Base-by-base conservation (phyloP, 2,113 vertebrate species). In the Rhipidura dahli region DNA sequence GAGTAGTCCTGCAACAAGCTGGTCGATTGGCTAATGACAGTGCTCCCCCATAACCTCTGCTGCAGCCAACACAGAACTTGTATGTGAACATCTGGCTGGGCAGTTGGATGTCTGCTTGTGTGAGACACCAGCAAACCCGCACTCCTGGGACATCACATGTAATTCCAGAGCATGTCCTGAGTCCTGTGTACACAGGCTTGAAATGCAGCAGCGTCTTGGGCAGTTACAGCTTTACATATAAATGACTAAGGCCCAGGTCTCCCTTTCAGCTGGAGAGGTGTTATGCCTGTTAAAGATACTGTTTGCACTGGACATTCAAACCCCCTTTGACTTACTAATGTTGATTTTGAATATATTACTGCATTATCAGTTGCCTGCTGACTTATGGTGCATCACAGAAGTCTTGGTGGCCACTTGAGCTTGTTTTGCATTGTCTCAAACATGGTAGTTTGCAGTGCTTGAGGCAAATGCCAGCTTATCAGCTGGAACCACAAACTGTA, bases 111-210 rank as follows among this genome's bases (percentile, higher is more conserved):
- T 11, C 49, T 35, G 44, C 28, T 81, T 42, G 50, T 23, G 44
- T 13, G 44, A 59, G 53, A 8, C 12, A 24, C 15, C n/a, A 19
- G 42, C 30, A 39, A 76, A 33, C 15, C 65, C n/a, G 61, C 31
- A 6, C 3, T 4, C 60, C 65, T 70, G 0, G 59, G 33, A 28
- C 13, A 42, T 28, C 11, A 1, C 7, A 0, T 2, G 0, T 21
- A 6, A 49, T 54, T 26, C 49, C 63, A 68, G 80, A 35, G 35
- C 8, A 0, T 14, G 54, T 17, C 3, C 0, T 5, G 35, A 31
- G 23, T 33, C 15, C 56, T 30, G 23, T 21, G 1, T n/a, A 71
- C 31, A 6, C 7, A 4, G 71, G 51, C 31, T 39, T n/a, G 37
- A 71, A 39, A 45, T 6, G 12, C 37, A 12, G 31, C 47, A 4